phyloP scores from a whole-genome alignment of 2,797 vertebrate species.

The Labroides dimidiatus region DNA sequence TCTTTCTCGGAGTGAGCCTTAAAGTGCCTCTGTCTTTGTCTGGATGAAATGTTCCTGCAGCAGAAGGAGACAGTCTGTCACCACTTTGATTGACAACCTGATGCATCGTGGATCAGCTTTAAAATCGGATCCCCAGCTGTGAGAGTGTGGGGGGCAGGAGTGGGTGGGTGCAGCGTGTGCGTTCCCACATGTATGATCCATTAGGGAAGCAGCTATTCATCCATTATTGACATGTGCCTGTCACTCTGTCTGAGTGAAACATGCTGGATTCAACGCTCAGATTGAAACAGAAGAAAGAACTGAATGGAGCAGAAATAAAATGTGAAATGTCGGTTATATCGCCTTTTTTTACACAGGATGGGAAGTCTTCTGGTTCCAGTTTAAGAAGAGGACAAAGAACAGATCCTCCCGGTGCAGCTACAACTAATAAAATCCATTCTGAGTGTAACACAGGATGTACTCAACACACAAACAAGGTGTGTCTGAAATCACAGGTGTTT shows the following conservation, averaged over 20 bases:
- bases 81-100: conserved; percentile 66
- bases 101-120: conserved; percentile 57
- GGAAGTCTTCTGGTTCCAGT: not conserved
- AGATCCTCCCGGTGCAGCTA: not conserved
- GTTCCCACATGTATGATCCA: conserved; percentile 37
- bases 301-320: not conserved
- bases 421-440: too few relatives aligned
- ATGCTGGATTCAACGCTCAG: conserved; percentile 9
- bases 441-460: too few relatives aligned
- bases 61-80: conserved; percentile 56
- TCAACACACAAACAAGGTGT: too few relatives aligned
- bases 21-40: too few relatives aligned
- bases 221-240: conserved; percentile 50
- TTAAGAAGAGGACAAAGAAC: not conserved
- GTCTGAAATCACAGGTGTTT: too few relatives aligned
- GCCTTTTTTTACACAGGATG: not conserved
- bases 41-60: conserved; percentile 65
- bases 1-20: too few relatives aligned
- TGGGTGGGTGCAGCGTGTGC: not conserved
- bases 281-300: not conserved
- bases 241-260: conserved; percentile 32
- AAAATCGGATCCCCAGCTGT: conserved; percentile 40
- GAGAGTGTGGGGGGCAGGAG: not conserved
- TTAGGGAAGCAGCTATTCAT: conserved; percentile 51
- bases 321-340: not conserved